Conservation (phyloP, 2,113 vertebrate genomes). For the Pseudorectes ferrugineus region DNA sequence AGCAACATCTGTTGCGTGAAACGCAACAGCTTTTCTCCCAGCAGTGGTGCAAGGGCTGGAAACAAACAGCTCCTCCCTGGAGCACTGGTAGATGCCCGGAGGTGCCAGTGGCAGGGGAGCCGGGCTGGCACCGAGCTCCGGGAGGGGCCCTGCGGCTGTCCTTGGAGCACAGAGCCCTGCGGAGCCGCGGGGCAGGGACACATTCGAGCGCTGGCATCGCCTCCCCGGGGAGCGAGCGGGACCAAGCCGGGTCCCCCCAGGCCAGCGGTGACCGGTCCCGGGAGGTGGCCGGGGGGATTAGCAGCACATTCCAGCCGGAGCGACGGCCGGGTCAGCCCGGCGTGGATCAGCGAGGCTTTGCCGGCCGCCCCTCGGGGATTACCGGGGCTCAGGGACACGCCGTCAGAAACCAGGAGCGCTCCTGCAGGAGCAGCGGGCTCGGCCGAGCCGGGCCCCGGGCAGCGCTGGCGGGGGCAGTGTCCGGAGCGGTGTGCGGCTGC, state of each 20-base stretch:
- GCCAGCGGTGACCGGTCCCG: fast-evolving
- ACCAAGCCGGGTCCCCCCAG: fast-evolving
- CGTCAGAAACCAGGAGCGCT: neutral
- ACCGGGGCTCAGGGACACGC: neutral
- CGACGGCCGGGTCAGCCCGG: fast-evolving
- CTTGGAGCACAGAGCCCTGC: neutral
- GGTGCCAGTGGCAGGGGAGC: neutral
- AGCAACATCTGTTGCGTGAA: neutral
- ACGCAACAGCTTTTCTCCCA: neutral
- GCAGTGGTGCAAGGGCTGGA: fast-evolving
- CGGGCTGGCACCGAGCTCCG: fast-evolving
- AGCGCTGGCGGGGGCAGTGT: fast-evolving
- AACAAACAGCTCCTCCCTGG: neutral
- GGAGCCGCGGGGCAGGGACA: neutral
- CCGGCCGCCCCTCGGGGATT: neutral
- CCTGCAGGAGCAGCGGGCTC: neutral
- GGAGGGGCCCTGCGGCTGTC: neutral
- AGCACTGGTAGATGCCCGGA: neutral
- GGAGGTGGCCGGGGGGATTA: neutral
- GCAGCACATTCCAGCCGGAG: neutral
- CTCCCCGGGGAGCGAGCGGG: fast-evolving
- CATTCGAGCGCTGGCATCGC: fast-evolving
- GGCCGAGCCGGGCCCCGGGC: neutral
- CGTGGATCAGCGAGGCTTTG: neutral
- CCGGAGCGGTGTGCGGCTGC: neutral